Conservation (phyloP, 2,888 invertebrate species). For the Suillia variegata region DNA sequence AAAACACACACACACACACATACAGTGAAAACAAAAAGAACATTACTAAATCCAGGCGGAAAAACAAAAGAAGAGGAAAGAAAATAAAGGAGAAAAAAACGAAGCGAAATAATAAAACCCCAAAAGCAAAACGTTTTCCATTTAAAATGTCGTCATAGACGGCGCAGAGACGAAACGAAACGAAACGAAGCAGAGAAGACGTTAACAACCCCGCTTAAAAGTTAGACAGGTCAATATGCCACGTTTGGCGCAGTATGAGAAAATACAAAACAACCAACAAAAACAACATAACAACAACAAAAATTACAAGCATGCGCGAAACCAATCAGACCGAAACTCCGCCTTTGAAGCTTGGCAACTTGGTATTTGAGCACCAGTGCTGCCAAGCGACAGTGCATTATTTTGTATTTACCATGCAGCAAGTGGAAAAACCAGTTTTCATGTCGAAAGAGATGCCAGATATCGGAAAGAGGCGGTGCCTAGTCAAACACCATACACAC, state of each 20-base stretch:
- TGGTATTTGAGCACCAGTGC: constrained; percentile 37
- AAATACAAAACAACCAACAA: not conserved
- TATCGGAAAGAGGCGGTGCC: constrained; percentile 24
- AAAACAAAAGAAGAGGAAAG: constrained; percentile 37
- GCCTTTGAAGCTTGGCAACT: constrained; percentile 14
- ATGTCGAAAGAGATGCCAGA: constrained; percentile 8
- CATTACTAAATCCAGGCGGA: too few relatives aligned
- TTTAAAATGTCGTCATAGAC: constrained; percentile 54
- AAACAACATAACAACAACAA: constrained; percentile 15
- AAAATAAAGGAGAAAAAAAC: constrained; percentile 3
- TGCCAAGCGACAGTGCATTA: constrained; percentile 40
- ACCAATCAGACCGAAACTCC: constrained; percentile 31
- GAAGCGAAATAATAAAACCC: constrained; percentile 40
- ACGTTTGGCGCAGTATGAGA: not conserved
- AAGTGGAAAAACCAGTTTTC: constrained; percentile 37
- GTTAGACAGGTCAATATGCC: constrained; percentile 13
- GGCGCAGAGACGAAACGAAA: constrained; percentile 33
- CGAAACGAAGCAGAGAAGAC: constrained; percentile 10
- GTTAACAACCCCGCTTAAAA: constrained; percentile 6
- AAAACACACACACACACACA: constrained; percentile 17
- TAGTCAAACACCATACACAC: not conserved
- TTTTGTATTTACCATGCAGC: not conserved
- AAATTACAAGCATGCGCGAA: constrained; percentile 23
- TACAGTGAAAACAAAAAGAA: constrained; percentile 44
- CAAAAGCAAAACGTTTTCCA: constrained; percentile 58